Conservation (phyloP, 2,888 invertebrate species). For the Acleris holmiana region DNA sequence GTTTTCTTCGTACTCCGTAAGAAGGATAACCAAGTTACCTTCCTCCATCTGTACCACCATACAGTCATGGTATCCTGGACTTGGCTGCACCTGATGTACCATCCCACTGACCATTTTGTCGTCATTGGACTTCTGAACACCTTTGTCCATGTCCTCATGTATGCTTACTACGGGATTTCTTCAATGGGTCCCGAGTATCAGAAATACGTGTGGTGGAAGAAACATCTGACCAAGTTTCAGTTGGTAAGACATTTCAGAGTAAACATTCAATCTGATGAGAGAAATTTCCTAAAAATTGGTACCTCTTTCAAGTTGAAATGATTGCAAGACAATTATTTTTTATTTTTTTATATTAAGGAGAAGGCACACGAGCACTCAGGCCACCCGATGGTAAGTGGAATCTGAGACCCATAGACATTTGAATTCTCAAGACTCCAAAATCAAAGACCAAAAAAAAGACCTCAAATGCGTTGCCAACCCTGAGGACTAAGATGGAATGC, state of each 20-base stretch:
- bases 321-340: too few relatives aligned
- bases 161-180: conserved; percentile 90
- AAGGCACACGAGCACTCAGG: too few relatives aligned
- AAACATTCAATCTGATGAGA: neutral
- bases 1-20: conserved; percentile 95
- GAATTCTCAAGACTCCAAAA: too few relatives aligned
- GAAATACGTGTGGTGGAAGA: conserved; percentile 94
- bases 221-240: conserved; percentile 92
- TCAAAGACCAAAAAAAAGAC: too few relatives aligned
- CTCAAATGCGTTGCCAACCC: too few relatives aligned
- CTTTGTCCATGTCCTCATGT: conserved; percentile 92
- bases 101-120: conserved; percentile 91
- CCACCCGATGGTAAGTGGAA: too few relatives aligned
- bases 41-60: conserved; percentile 96
- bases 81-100: conserved; percentile 90
- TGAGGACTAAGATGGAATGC: too few relatives aligned
- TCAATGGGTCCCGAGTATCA: conserved; percentile 89
- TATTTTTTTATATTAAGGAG: too few relatives aligned
- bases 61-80: conserved; percentile 90
- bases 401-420: too few relatives aligned
- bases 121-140: conserved; percentile 90
- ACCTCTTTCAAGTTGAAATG: too few relatives aligned
- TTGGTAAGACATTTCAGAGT: conserved; percentile 81
- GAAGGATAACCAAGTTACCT: conserved; percentile 90
- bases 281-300: too few relatives aligned